A percentile compares a stretch with the other conserved stretches of the same genome.
Conservation (phyloP, 2,888 invertebrate species). For the Hartigia nigra region DNA sequence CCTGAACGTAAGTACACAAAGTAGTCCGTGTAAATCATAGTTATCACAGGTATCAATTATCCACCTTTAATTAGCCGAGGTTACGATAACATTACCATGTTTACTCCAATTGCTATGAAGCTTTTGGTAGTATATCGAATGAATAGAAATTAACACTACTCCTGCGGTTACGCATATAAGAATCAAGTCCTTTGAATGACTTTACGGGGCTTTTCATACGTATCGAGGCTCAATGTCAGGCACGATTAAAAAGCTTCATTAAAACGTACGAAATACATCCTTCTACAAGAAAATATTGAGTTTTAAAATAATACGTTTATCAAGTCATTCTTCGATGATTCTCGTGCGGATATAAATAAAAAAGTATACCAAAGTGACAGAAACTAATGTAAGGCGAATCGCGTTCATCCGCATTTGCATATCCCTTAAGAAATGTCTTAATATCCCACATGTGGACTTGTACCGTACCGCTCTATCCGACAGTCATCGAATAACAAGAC, state of each 20-base stretch:
- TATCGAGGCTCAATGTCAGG: background rate
- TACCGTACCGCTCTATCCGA: background rate
- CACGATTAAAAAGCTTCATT: background rate
- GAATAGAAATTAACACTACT: conserved; percentile 7
- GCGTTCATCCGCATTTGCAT: background rate
- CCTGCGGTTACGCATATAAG: background rate
- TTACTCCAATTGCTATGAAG: background rate
- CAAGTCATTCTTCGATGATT: background rate
- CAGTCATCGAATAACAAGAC: background rate
- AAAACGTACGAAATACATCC: background rate
- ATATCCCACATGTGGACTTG: background rate
- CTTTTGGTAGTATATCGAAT: conserved; percentile 14
- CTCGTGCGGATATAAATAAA: background rate
- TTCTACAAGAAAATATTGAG: background rate
- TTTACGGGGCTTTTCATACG: background rate
- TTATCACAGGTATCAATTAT: background rate
- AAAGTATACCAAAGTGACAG: background rate
- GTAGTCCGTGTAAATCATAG: background rate
- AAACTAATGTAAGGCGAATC: background rate
- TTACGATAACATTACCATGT: background rate
- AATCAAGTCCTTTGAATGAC: background rate
- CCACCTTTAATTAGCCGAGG: background rate
- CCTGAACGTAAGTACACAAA: background rate
- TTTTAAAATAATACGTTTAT: background rate
- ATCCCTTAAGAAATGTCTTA: background rate